Evolutionary conservation across 1,140 invertebrate species (phyloP).

Genomic region (Whitmania pigra): DNA sequence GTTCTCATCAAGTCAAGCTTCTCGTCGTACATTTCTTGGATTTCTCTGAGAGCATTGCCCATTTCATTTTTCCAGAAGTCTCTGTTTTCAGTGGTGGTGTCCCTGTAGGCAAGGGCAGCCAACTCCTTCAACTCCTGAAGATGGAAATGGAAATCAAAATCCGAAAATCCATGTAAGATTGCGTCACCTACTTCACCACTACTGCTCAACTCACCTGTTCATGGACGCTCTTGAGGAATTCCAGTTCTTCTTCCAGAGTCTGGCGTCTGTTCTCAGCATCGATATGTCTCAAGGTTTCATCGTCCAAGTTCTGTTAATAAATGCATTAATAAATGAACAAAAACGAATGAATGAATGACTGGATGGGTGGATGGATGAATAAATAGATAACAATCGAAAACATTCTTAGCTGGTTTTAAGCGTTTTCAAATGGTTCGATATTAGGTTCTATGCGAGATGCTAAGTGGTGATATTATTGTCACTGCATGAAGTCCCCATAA

Average conservation of each 20-base stretch:
- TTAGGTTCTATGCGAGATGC: too few relatives aligned
- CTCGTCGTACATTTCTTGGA: conserved; percentile 23
- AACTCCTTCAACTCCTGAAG: conserved; percentile 46
- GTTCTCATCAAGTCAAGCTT: conserved; percentile 30
- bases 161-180: too few relatives aligned
- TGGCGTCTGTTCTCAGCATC: conserved; percentile 44
- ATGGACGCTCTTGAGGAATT: conserved; percentile 42
- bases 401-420: neutral
- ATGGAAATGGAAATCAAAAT: too few relatives aligned
- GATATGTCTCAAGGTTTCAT: conserved; percentile 40
- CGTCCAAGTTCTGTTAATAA: conserved; percentile 38
- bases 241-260: conserved; percentile 43
- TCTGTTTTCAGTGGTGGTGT: conserved; percentile 22
- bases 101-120: conserved; percentile 43
- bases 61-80: conserved; percentile 26
- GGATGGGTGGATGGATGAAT: too few relatives aligned
- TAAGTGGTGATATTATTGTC: too few relatives aligned
- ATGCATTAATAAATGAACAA: neutral
- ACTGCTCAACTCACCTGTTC: conserved; percentile 34
- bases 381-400: too few relatives aligned
- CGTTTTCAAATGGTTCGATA: too few relatives aligned
- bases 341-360: too few relatives aligned
- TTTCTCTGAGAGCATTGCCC: conserved; percentile 18
- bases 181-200: too few relatives aligned
- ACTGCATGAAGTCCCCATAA: too few relatives aligned